Base-by-base conservation (phyloP, 2,888 invertebrate genomes). In the Oligia latruncula region DNA sequence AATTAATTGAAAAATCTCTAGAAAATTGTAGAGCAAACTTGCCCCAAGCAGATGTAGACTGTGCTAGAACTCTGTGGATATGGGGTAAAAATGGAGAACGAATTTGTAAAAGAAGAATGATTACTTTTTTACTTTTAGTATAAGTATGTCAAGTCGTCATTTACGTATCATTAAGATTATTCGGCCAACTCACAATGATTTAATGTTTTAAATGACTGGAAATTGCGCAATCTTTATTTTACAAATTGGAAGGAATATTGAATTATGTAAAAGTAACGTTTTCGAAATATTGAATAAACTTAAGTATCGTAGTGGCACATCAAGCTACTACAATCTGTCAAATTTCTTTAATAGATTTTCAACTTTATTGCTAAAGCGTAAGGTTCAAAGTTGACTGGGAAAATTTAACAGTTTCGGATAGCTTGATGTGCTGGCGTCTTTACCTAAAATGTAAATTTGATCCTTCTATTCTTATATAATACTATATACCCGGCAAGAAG, bases 61-160 rank as follows among this genome's bases (percentile, higher is more conserved):
- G 60, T 82, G 43, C 58, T 82, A 62, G 72, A 72, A n/a, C 62
- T 72, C n/a, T 62, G 49, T 73, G 8, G 35, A 49, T 55, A 52
- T 46, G 46, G 6, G 29, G 49, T 29, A 29, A 55, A 49, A 52
- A 46, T 60, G 17, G 58, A 62, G 55, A 71, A 40, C 55, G 62
- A 80, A 74, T 84, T 82, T 79, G 20, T 55, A 35, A 23, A 49
- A 46, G 20, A 52, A 77, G 3, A 46, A 64, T 49, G 8, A 40
- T 65, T 52, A n/a, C 29, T 11, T 8, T 40, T 62, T 64, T 58
- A 77, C 62, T 23, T 43, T 71, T 43, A 29, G 29, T 73, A 20
- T 58, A n/a, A 23, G 4, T 64, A 46, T 52, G 6, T n/a, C 9
- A 40, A 46, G 13, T 74, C 17, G 40, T 60, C n/a, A 55, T 29